phyloP scores from a whole-genome alignment of 1,140 invertebrate species.

The Eufriesea mexicana region DNA sequence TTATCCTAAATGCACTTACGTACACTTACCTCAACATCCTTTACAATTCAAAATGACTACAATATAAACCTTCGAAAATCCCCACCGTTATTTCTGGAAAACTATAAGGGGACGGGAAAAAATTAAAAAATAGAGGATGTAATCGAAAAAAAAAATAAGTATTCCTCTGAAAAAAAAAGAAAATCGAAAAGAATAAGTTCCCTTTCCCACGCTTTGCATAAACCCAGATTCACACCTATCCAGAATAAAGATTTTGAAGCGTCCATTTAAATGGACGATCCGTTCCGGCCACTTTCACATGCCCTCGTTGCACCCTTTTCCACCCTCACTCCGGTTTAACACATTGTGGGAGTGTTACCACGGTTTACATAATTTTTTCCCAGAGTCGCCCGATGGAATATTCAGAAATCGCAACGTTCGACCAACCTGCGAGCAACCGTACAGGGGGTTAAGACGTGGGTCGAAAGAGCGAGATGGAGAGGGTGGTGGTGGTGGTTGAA shows the following conservation, averaged over 20 bases:
- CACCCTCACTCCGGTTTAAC: constrained; percentile 3
- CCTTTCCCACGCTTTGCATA: constrained; percentile 34
- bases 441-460: not conserved
- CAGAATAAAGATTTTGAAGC: not conserved
- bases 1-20: too few species aligned
- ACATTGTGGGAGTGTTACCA: constrained; percentile 67
- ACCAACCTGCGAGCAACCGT: constrained; percentile 62
- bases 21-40: too few species aligned
- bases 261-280: constrained; percentile 11
- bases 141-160: too few species aligned
- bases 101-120: too few species aligned
- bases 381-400: constrained; percentile 60
- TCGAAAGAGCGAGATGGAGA: not conserved
- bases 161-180: not conserved
- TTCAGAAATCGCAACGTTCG: constrained; percentile 77
- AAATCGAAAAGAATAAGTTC: not conserved
- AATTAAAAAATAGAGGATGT: too few species aligned
- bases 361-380: constrained; percentile 81
- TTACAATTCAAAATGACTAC: not conserved
- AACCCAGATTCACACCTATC: not conserved
- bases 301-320: constrained; percentile 29
- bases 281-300: constrained; percentile 8
- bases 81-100: too few species aligned
- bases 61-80: too few species aligned
- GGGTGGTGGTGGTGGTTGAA: constrained; percentile 3